Percentiles rank a stretch among this genome's conserved stretches.
Conservation (phyloP, 1,140 invertebrate species). For the Listronotus bonariensis region DNA sequence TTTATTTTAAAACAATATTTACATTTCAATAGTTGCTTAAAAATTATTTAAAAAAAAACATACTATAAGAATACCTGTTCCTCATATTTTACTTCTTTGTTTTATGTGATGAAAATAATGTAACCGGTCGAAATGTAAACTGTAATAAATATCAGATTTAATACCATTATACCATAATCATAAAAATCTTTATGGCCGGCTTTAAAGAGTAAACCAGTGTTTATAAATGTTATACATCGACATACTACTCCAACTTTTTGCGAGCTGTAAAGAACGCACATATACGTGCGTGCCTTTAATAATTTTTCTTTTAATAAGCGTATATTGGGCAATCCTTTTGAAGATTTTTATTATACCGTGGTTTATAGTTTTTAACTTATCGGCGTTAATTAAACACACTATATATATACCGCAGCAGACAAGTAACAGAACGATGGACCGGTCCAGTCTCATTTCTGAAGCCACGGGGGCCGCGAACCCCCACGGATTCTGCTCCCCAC, state of each 20-base stretch:
- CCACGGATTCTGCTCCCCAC: slow-evolving; percentile 27
- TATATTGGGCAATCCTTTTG: slow-evolving; percentile 21
- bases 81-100: neutral
- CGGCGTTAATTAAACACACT: slow-evolving; percentile 32
- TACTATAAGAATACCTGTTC: neutral
- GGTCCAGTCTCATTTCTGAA: slow-evolving; percentile 33
- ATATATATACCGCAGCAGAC: slow-evolving; percentile 26
- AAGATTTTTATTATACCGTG: slow-evolving; percentile 16
- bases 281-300: neutral
- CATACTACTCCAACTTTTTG: slow-evolving; percentile 7
- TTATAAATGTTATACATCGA: slow-evolving; percentile 22
- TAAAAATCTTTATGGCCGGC: slow-evolving; percentile 20
- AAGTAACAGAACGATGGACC: slow-evolving; percentile 29
- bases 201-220: slow-evolving; percentile 20
- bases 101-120: slow-evolving; percentile 8
- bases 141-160: slow-evolving; percentile 16
- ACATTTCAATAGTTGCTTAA: too few relatives aligned
- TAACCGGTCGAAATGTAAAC: slow-evolving; percentile 19
- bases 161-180: slow-evolving; percentile 26
- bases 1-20: too few relatives aligned
- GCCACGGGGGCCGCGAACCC: slow-evolving; percentile 24
- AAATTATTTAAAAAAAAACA: too few relatives aligned
- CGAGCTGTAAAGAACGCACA: slow-evolving; percentile 3
- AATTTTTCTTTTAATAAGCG: slow-evolving; percentile 21
- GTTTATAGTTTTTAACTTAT: slow-evolving; percentile 30